phyloP scores from a whole-genome alignment of 2,113 vertebrate species.

The Trichomycterus rosablanca region DNA sequence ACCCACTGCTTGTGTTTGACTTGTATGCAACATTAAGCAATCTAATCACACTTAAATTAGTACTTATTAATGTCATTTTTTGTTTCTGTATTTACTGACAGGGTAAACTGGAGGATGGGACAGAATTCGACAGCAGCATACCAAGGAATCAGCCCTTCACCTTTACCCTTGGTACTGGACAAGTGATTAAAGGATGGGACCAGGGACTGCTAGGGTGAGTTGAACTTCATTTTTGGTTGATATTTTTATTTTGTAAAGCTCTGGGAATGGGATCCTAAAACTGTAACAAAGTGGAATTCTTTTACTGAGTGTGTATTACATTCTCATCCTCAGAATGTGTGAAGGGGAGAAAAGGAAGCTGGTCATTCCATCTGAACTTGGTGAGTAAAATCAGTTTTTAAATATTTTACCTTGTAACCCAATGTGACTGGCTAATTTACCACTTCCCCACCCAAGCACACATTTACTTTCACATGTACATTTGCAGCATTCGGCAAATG shows the following conservation, averaged over 20 bases:
- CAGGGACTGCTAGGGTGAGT: slow-evolving; percentile 82
- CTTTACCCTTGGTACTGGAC: slow-evolving; percentile 84
- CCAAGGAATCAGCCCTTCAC: slow-evolving; percentile 82
- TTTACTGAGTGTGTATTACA: no score
- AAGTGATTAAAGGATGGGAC: slow-evolving; percentile 94
- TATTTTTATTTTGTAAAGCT: neutral
- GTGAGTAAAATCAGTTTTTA: slow-evolving; percentile 51
- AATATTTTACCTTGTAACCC: neutral
- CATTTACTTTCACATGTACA: no score
- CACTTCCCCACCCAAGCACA: no score
- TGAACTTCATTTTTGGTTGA: neutral
- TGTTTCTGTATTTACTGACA: slow-evolving; percentile 20
- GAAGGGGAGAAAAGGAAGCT: slow-evolving; percentile 90
- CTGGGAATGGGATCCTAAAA: no score
- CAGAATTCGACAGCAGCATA: slow-evolving; percentile 89
- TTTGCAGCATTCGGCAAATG: no score
- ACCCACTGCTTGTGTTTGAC: no score
- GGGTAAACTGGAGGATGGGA: slow-evolving; percentile 88
- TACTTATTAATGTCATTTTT: no score
- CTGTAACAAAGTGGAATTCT: no score
- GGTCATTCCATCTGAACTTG: slow-evolving; percentile 85
- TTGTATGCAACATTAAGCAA: no score
- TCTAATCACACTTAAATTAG: no score
- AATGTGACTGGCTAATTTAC: no score
- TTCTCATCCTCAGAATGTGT: slow-evolving; percentile 72